These are phyloP conservation scores for Myiozetetes cayanensis DNA, from an alignment of 2,113 vertebrate species.

Conservation along the genomic window DNA sequence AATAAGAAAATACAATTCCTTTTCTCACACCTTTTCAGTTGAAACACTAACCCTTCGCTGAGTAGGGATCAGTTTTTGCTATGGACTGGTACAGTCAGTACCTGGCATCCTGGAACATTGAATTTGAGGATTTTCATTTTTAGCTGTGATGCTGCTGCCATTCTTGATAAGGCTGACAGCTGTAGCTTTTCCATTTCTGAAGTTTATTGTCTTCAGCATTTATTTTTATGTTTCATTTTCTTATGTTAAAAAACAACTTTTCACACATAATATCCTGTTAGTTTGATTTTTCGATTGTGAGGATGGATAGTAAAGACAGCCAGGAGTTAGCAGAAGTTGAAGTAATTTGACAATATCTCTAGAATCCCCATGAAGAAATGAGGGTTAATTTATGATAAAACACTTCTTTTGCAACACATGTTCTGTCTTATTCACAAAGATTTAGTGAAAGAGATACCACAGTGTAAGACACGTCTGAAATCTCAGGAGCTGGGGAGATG, in stretches of 20 bases:
- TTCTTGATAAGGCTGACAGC: not conserved
- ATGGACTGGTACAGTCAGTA: not conserved
- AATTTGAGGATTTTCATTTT: not conserved
- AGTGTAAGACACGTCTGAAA: not conserved
- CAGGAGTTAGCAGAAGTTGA: not conserved
- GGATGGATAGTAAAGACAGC: not conserved
- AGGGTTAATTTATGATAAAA: conserved; percentile 57
- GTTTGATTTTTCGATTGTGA: not conserved
- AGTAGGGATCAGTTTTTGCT: not conserved
- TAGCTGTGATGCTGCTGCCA: not conserved
- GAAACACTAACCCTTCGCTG: not conserved
- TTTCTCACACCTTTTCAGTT: not conserved
- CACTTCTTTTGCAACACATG: not conserved
- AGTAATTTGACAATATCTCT: not conserved
- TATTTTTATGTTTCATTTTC: not conserved
- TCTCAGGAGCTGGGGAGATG: conserved; percentile 7
- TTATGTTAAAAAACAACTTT: not conserved
- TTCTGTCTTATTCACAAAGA: conserved; percentile 28
- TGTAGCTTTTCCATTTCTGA: conserved; percentile 18
- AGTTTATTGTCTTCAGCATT: not conserved
- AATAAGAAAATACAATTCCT: not conserved
- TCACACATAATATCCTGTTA: not conserved
- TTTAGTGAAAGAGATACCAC: conserved; percentile 3
- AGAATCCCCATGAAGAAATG: conserved; percentile 22
- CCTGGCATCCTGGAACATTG: not conserved